Base-by-base conservation (phyloP, 1,140 invertebrate genomes). In the Drosophila mojavensis region DNA sequence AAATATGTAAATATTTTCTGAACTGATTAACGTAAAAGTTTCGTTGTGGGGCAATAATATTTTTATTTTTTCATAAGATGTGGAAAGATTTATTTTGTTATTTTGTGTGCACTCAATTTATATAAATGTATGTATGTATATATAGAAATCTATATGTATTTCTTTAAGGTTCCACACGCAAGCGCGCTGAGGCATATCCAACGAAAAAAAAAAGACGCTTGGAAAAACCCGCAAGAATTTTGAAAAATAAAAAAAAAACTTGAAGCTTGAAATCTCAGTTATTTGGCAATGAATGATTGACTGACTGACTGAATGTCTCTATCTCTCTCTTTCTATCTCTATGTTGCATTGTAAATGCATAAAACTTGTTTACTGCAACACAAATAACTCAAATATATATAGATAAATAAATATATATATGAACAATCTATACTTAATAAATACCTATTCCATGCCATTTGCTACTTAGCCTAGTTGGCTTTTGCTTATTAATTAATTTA, bases 241-340 rank as follows among this genome's bases (percentile, higher is more conserved):
- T 48, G 11, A 33, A 55, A 36, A 24, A 24, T 2, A 24, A 53
- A 41, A 60, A 33, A 51, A 58, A 33, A 61, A 6, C 36, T 24
- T 24, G 20, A 39, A 43, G 41, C 50, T 64, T 20, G 26, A 72
- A 74, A 63, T 59, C 72, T 36, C 33, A 76, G 61, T 72, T 83
- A 82, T 88, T 89, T 80, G 83, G 83, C 83, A 88, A 83, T 88
- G 83, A 79, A 51, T 69, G 62, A 59, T 51, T 50, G 59, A 61
- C 41, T 61, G 45, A 26, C 20, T 15, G 51, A 54, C 26, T 54
- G 30, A 43, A 26, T 15, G 2, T n/a, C 43, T n/a, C 41, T 43
- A 4, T 5, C 41, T 43, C 41, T n/a, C 41, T 43, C 41, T 43
- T 24, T 24, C 43, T 47, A 15, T 5, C 43, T 47, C 50, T 47